A percentile compares a stretch with the other conserved stretches of the same genome.
phyloP scores from a whole-genome alignment of 2,797 vertebrate genomes.

The Onychomys leucogaster region DNA sequence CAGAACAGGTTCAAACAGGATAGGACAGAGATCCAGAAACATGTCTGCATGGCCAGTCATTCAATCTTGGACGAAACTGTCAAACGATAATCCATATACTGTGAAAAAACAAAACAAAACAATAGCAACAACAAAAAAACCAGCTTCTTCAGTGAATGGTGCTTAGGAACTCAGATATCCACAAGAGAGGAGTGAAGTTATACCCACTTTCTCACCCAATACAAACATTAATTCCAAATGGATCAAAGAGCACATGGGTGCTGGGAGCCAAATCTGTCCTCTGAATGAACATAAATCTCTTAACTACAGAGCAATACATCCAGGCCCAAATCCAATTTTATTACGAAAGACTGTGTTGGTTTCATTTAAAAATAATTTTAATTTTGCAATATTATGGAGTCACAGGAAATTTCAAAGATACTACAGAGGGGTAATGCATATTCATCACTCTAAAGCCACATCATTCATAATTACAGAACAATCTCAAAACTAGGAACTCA shows the following conservation, averaged over 20 bases:
- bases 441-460: background rate
- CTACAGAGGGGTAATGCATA: background rate
- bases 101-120: fast-evolving
- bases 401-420: too few relatives aligned
- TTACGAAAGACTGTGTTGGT: background rate
- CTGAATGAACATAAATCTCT: too few relatives aligned
- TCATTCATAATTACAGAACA: background rate
- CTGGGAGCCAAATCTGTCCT: background rate
- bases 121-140: too few relatives aligned
- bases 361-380: background rate
- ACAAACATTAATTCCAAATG: background rate
- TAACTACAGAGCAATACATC: background rate
- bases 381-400: background rate
- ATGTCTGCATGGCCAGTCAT: background rate
- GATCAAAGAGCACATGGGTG: background rate
- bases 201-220: background rate
- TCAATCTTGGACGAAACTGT: background rate
- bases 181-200: background rate
- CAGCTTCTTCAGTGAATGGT: background rate
- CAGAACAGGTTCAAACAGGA: background rate
- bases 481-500: background rate
- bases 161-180: background rate
- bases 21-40: background rate
- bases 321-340: background rate
- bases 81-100: background rate